Conservation (phyloP, 2,888 invertebrate species). For the Mesochorus sp. region DNA sequence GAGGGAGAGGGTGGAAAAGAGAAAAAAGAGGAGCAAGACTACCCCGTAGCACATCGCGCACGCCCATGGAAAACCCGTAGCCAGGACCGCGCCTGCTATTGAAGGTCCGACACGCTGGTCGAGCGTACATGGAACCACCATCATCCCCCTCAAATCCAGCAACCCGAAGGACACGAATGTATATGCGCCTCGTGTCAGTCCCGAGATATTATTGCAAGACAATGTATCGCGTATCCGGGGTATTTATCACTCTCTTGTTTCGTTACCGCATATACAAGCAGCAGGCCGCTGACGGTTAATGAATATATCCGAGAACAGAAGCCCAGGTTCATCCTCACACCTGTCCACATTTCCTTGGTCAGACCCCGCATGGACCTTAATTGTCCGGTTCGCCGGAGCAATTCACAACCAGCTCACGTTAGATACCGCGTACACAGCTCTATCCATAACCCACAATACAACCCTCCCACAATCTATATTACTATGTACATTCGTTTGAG, state of each 20-base stretch:
- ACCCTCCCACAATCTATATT: background rate
- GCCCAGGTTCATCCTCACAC: slow-evolving; percentile 18
- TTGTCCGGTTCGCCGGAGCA: slow-evolving; percentile 40
- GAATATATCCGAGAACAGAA: slow-evolving; percentile 5
- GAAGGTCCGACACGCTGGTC: slow-evolving; percentile 58
- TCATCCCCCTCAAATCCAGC: background rate
- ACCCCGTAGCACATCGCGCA: slow-evolving; percentile 74
- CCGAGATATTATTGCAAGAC: slow-evolving; percentile 27
- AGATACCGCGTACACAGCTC: background rate
- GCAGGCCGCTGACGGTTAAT: background rate
- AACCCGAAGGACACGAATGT: background rate
- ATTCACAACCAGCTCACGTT: background rate
- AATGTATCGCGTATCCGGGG: slow-evolving; percentile 26
- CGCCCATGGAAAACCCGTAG: slow-evolving; percentile 71
- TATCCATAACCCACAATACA: background rate
- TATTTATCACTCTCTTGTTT: slow-evolving; percentile 18
- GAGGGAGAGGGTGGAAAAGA: slow-evolving; percentile 53
- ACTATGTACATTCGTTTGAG: too few species aligned
- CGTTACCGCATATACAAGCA: background rate
- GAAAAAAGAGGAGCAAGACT: slow-evolving; percentile 61
- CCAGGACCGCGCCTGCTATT: slow-evolving; percentile 75
- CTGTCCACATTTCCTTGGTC: slow-evolving; percentile 34
- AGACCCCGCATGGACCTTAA: slow-evolving; percentile 20
- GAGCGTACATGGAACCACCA: slow-evolving; percentile 29
- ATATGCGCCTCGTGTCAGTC: slow-evolving; percentile 9